A percentile compares a stretch with the other conserved stretches of the same genome.
phyloP scores from a whole-genome alignment of 2,888 invertebrate species.

The Leptinotarsa juncta region DNA sequence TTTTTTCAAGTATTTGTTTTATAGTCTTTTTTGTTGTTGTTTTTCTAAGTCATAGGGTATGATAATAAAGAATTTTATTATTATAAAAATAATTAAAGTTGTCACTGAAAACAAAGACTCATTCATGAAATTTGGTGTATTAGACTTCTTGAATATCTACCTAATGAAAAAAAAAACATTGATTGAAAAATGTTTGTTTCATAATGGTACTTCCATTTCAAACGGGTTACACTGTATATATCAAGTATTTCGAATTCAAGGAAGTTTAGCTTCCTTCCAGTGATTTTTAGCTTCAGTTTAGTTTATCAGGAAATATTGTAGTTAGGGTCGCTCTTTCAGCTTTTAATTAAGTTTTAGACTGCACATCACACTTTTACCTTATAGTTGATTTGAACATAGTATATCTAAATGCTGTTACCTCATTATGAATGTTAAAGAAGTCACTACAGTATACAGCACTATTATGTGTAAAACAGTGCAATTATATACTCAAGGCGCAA shows the following conservation, averaged over 20 bases:
- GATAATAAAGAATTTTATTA: not conserved
- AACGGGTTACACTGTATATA: not conserved
- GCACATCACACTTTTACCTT: slow-evolving; percentile 32
- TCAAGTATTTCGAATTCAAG: slow-evolving; percentile 23
- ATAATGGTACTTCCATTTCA: no score
- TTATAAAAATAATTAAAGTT: no score
- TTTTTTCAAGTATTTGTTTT: no score
- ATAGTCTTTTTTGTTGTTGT: no score
- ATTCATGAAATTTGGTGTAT: no score
- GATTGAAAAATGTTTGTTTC: no score
- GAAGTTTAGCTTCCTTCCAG: slow-evolving; percentile 20
- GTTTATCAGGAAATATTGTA: slow-evolving; percentile 12
- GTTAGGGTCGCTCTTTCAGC: slow-evolving; percentile 4
- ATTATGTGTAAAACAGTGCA: slow-evolving; percentile 32
- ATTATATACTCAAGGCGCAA: slow-evolving; percentile 21
- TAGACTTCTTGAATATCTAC: no score
- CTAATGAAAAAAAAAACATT: no score
- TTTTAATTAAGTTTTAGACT: slow-evolving; percentile 18
- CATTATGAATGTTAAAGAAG: slow-evolving; percentile 31
- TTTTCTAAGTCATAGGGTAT: not conserved
- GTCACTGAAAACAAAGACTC: no score
- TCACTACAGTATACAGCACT: slow-evolving; percentile 36
- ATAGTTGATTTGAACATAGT: slow-evolving; percentile 28
- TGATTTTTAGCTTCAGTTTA: slow-evolving; percentile 22
- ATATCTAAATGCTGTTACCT: slow-evolving; percentile 38